phyloP scores from a whole-genome alignment of 2,113 vertebrate species.

The Atherinomorus stipes region DNA sequence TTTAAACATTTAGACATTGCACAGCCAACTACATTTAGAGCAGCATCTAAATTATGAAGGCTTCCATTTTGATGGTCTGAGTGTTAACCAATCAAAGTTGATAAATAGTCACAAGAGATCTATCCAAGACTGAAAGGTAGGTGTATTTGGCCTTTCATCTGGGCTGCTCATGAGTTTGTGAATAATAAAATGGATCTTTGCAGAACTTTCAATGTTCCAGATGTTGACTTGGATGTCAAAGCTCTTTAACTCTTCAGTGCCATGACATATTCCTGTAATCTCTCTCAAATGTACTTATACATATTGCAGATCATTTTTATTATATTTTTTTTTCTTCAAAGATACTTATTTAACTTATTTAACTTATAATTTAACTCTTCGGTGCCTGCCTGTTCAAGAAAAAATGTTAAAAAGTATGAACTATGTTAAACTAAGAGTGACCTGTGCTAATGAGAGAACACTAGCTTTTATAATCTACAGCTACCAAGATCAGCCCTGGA shows the following conservation, averaged over 20 bases:
- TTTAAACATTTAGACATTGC: constrained; percentile 80
- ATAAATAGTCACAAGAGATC: constrained; percentile 66
- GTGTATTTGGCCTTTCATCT: constrained; percentile 61
- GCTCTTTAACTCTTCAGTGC: constrained; percentile 24
- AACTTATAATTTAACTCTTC: constrained; percentile 19
- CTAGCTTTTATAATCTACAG: constrained; percentile 54
- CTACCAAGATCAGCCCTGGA: constrained; percentile 59
- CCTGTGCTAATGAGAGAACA: constrained; percentile 66
- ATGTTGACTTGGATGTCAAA: constrained; percentile 45
- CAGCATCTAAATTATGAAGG: constrained; percentile 74
- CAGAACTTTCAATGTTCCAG: constrained; percentile 54
- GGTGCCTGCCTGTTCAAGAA: constrained; percentile 18
- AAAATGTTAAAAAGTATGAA: constrained; percentile 48
- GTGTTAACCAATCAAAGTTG: constrained; percentile 71
- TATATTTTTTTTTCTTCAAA: constrained; percentile 12
- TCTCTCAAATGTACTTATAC: constrained; percentile 14
- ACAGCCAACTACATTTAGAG: constrained; percentile 68
- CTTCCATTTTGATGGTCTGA: constrained; percentile 60
- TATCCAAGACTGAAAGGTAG: constrained; percentile 41
- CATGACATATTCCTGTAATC: constrained; percentile 14
- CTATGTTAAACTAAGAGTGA: constrained; percentile 33
- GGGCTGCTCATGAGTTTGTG: constrained; percentile 59
- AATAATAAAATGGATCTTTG: constrained; percentile 47
- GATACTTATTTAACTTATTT: too few species aligned
- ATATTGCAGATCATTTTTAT: constrained; percentile 13